phyloP scores from a whole-genome alignment of 2,797 vertebrate species.

The Pristis pectinata region DNA sequence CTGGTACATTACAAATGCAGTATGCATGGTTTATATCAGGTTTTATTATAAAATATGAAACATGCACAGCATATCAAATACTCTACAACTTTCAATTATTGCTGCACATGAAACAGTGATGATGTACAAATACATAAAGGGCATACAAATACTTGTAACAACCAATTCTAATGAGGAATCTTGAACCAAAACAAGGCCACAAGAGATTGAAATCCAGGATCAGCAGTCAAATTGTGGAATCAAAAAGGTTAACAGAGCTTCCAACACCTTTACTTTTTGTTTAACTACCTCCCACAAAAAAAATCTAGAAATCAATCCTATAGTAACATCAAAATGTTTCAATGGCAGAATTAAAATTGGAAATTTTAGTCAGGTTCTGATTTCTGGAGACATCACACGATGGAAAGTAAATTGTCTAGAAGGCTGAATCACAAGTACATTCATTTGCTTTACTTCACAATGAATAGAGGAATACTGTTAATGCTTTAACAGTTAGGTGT shows the following conservation, averaged over 20 bases:
- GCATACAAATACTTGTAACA: background rate
- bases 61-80: background rate
- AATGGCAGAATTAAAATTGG: too few species aligned
- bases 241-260: background rate
- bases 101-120: constrained; percentile 24
- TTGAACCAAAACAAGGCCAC: background rate
- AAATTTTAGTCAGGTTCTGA: too few species aligned
- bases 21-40: background rate
- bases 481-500: background rate
- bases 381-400: background rate
- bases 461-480: background rate
- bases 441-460: background rate
- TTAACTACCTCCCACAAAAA: background rate
- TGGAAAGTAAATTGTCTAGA: background rate
- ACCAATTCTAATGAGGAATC: background rate
- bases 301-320: too few species aligned
- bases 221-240: background rate
- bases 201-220: background rate
- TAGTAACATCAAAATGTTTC: background rate
- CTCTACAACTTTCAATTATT: background rate
- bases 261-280: background rate
- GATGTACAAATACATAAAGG: background rate
- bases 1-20: background rate
- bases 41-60: background rate
- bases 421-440: background rate